Evolutionary conservation across 1,140 invertebrate species (phyloP).

Genomic region (Aphelenchoides besseyi): DNA sequence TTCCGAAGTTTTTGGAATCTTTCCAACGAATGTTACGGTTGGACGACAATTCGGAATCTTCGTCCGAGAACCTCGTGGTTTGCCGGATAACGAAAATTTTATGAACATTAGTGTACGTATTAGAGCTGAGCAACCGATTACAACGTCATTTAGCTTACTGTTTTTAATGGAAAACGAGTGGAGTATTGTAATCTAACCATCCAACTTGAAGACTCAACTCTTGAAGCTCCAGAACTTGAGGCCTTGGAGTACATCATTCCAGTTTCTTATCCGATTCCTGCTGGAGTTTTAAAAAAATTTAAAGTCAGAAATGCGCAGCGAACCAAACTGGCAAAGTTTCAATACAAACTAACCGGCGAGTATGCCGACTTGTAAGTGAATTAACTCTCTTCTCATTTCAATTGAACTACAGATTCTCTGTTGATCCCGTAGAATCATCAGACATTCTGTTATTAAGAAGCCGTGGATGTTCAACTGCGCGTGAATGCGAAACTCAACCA

Average conservation of each 20-base stretch:
- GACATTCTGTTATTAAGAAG: neutral
- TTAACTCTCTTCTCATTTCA: neutral
- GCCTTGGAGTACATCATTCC: constrained; percentile 5
- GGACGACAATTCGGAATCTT: neutral
- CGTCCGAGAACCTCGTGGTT: neutral
- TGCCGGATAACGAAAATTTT: neutral
- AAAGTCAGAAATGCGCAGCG: constrained; percentile 13
- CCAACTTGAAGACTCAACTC: neutral
- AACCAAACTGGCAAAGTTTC: neutral
- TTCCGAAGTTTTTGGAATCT: neutral
- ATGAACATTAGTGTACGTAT: neutral
- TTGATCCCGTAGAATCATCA: neutral
- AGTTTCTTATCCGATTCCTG: neutral
- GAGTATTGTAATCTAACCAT: neutral
- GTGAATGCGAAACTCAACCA: neutral
- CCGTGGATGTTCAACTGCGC: neutral
- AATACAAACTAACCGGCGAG: neutral
- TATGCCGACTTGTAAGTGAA: neutral
- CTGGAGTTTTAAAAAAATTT: constrained; percentile 17
- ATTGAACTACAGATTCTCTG: neutral
- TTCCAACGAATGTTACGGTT: neutral
- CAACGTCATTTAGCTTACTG: neutral
- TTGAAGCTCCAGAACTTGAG: constrained; percentile 10
- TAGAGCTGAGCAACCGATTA: neutral
- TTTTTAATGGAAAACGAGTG: neutral